Evolutionary conservation across 2,888 invertebrate species (phyloP).

Genomic region (Ophion ellenae): DNA sequence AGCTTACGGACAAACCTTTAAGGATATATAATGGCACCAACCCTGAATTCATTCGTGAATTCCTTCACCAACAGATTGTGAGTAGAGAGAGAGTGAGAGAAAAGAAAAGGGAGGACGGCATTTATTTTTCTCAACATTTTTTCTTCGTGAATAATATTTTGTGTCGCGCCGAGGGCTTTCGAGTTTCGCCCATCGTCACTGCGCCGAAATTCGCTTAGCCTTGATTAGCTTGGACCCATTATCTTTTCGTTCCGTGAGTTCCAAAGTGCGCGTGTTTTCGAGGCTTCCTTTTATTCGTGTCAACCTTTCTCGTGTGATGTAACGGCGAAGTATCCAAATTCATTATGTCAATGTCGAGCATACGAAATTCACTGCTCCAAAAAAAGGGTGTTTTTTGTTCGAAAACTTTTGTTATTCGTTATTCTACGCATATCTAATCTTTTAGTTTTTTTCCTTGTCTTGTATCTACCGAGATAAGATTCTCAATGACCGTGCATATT

Average conservation of each 20-base stretch:
- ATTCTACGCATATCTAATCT: not conserved
- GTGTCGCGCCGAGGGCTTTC: not conserved
- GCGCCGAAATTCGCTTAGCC: not conserved
- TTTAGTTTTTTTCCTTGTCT: not conserved
- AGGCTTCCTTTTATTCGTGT: constrained; percentile 9
- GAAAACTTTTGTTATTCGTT: not conserved
- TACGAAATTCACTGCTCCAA: not conserved
- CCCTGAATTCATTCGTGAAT: constrained; percentile 87
- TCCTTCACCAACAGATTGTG: constrained; percentile 89
- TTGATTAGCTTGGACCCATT: not conserved
- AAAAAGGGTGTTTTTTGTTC: constrained; percentile 15
- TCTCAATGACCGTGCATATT: constrained; percentile 36
- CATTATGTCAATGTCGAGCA: not conserved
- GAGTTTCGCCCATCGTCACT: not conserved
- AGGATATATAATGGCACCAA: constrained; percentile 85
- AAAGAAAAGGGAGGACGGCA: not conserved
- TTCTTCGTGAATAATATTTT: constrained; percentile 11
- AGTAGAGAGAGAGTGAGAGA: constrained; percentile 82
- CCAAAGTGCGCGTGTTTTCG: constrained; percentile 29
- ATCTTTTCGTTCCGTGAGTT: constrained; percentile 24
- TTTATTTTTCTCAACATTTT: constrained; percentile 1
- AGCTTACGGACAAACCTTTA: constrained; percentile 27
- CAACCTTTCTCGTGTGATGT: constrained; percentile 36
- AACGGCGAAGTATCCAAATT: constrained; percentile 32
- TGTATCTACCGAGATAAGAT: constrained; percentile 34